Conservation (phyloP, 2,113 vertebrate species). For the Acrocephalus arundinaceus region DNA sequence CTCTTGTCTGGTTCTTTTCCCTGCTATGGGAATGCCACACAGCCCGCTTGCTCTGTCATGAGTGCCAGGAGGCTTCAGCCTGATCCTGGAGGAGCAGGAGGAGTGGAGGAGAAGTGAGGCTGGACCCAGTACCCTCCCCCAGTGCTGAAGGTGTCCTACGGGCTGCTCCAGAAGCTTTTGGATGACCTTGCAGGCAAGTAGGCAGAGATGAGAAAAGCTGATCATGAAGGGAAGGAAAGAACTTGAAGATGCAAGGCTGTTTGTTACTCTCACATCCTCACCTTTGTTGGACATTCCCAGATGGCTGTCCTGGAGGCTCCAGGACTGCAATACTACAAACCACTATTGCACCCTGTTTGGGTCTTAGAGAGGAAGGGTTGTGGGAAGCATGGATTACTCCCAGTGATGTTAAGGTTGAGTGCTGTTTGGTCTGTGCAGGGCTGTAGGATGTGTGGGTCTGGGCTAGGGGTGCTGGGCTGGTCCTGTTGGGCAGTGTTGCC, state of each 20-base stretch:
- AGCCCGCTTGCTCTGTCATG: not conserved
- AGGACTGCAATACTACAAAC: no score
- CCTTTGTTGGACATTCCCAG: not conserved
- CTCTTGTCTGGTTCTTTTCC: not conserved
- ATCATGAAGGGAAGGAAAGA: not conserved
- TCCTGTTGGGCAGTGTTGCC: rapidly evolving
- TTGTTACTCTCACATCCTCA: not conserved
- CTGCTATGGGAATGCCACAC: rapidly evolving
- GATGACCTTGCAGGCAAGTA: not conserved
- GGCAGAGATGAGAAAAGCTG: not conserved
- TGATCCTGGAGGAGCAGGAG: not conserved
- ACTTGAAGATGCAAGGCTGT: not conserved
- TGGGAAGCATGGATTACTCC: not conserved
- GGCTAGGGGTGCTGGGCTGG: not conserved
- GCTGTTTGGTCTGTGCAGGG: not conserved
- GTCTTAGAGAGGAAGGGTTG: not conserved
- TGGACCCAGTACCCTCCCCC: not conserved
- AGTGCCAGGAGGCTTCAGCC: not conserved
- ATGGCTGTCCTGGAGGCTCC: not conserved
- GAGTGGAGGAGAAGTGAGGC: not conserved
- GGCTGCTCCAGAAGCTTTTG: not conserved
- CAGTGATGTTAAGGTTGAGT: not conserved
- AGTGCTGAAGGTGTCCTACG: rapidly evolving
- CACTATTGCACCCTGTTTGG: not conserved
- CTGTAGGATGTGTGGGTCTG: not conserved